Base-by-base conservation (phyloP, 2,797 vertebrate species). In the Etheostoma nigrum region DNA sequence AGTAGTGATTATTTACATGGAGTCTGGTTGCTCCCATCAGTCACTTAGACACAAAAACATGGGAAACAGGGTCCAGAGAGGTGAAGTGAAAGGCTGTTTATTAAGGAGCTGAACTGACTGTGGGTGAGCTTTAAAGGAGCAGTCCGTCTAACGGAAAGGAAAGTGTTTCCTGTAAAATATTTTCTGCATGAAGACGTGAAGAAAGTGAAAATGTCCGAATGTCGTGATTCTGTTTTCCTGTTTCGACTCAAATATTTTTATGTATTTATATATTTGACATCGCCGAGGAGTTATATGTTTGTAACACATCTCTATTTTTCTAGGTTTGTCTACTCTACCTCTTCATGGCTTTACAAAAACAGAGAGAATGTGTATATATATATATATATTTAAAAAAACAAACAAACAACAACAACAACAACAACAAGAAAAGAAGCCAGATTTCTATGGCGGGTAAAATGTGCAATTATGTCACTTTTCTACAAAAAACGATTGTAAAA, bases 271-370 rank as follows among this genome's bases (percentile, higher is more conserved):
- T 88, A 83, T 86, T 64, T 53, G 55, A 60, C 27, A 27, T 27
- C 27, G 27, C 27, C 27, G 27, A 27, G 27, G 27, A 27, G 8
- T 10, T 36, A 36, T 45, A 79, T 91, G 86, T 92, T 91, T 89
- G 88, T 90, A 88, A 66, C 1, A 88, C 23, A 84, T 45, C 69
- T 91, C 78, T 93, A 93, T 93, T 92, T 92, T 92, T 93, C 65
- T 92, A 92, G 62, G 36, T 70, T 79, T 62, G 74, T 90, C 2
- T 36, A 36, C 36, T 10, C 88, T 88, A 86, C 85, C 87, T 87
- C 82, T 58, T 12, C 10, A 23, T 18, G 23, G 58, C 74, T 78
- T 72, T 67, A 67, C 61, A 65, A 40, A 33, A 33, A 33, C 5
- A 33, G 30, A 33, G 30, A 33, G 23, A 81, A 60, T 78, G 53